phyloP scores from a whole-genome alignment of 92 coral and sea anemone species.

The Pocillopora meandrina region DNA sequence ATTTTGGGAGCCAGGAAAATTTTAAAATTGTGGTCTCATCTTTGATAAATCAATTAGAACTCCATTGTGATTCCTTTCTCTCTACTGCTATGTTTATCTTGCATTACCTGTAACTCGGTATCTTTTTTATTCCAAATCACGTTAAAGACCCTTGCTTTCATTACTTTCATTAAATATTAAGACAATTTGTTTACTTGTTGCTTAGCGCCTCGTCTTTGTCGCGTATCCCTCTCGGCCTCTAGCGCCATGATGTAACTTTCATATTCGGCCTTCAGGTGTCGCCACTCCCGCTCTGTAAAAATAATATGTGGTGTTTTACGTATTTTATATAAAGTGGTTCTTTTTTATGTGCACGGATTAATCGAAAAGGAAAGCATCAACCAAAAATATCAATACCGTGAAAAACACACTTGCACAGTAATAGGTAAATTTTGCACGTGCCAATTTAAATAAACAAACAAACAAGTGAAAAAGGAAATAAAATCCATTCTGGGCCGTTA shows the following conservation, averaged over 20 bases:
- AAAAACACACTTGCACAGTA: neutral
- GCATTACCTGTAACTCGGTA: neutral
- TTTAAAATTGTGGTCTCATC: no score
- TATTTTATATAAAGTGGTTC: neutral
- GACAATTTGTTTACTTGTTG: conserved; percentile 1
- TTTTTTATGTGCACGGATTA: neutral
- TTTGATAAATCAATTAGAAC: no score
- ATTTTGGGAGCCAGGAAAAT: no score
- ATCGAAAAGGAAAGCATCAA: neutral
- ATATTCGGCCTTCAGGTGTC: conserved; percentile 72
- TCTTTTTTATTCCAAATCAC: conserved; percentile 6
- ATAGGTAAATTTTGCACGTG: neutral
- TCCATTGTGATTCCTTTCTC: no score
- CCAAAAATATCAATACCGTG: neutral
- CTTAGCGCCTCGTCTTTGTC: neutral
- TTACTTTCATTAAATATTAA: neutral
- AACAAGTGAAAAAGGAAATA: neutral
- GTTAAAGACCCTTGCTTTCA: conserved; percentile 7
- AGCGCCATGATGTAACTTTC: conserved; percentile 78
- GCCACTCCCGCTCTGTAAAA: conserved; percentile 83
- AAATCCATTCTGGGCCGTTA: neutral
- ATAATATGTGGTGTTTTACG: neutral
- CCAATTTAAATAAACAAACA: neutral
- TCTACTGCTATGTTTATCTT: neutral
- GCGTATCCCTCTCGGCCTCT: conserved; percentile 56